Conservation (phyloP, 37 sponge, comb jelly and placozoan species). For the Petrosia ficiformis region DNA sequence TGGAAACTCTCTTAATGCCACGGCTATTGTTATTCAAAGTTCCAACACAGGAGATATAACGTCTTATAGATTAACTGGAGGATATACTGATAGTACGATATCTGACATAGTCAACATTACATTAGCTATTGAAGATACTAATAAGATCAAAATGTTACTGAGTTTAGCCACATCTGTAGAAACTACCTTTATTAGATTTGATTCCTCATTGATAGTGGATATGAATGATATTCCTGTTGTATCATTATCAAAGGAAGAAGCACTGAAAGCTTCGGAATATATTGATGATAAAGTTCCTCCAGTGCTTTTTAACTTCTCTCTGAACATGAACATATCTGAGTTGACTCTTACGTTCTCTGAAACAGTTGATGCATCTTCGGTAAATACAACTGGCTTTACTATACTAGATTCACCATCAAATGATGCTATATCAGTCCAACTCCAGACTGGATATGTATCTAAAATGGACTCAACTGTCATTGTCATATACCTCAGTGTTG, state of each 20-base stretch:
- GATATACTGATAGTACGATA: constrained; percentile 12
- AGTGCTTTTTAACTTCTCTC: constrained; percentile 31
- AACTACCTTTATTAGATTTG: constrained; percentile 52
- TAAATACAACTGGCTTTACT: constrained; percentile 37
- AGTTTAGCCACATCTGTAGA: constrained; percentile 30
- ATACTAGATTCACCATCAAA: constrained; percentile 11
- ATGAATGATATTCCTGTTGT: constrained; percentile 52
- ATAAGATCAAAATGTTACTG: constrained; percentile 44
- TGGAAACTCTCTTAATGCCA: constrained; percentile 46
- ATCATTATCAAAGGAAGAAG: constrained; percentile 15
- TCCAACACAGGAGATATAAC: constrained; percentile 8
- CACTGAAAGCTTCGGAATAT: constrained; percentile 42
- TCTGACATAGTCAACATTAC: constrained; percentile 29
- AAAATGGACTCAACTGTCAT: constrained; percentile 37
- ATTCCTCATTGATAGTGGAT: constrained; percentile 34
- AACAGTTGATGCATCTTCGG: constrained; percentile 65
- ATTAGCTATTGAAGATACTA: constrained; percentile 40
- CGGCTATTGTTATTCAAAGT: constrained; percentile 60
- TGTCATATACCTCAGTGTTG: constrained; percentile 40
- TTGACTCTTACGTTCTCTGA: constrained; percentile 74
- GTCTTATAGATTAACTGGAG: constrained; percentile 56
- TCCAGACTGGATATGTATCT: constrained; percentile 23
- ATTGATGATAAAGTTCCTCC: constrained; percentile 40
- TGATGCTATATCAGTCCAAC: constrained; percentile 25
- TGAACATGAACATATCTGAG: constrained; percentile 69